Conservation (phyloP, 2,888 invertebrate genomes). For the Coleophora deauratella region DNA sequence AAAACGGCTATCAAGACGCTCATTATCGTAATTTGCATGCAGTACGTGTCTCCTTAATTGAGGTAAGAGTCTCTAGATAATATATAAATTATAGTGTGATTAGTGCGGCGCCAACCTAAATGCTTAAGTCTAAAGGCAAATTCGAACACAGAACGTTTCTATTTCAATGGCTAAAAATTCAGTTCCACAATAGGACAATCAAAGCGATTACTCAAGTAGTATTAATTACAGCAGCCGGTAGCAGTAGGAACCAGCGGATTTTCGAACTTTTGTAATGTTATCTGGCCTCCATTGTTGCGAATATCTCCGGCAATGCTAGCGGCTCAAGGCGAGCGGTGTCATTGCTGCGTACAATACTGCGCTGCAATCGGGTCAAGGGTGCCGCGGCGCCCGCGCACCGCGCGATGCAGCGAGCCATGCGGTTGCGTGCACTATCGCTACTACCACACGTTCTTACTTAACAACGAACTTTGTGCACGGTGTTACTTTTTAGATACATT, state of each 20-base stretch:
- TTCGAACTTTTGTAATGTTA: slow-evolving; percentile 72
- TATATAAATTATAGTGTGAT: slow-evolving; percentile 15
- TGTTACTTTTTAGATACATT: too few relatives aligned
- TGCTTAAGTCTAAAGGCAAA: too few relatives aligned
- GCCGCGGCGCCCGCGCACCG: slow-evolving; percentile 34
- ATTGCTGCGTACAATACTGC: slow-evolving; percentile 69
- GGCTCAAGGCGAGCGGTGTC: slow-evolving; percentile 72
- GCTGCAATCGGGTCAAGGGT: slow-evolving; percentile 42
- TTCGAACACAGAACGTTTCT: background rate
- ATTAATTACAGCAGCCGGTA: slow-evolving; percentile 51
- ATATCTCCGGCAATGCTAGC: slow-evolving; percentile 72
- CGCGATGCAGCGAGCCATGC: slow-evolving; percentile 13
- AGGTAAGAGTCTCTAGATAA: slow-evolving; percentile 29
- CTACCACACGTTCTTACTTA: slow-evolving; percentile 1
- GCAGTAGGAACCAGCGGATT: slow-evolving; percentile 57
- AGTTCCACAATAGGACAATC: slow-evolving; percentile 29
- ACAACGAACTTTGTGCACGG: too few relatives aligned
- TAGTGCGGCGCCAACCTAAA: slow-evolving; percentile 15
- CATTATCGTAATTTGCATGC: slow-evolving; percentile 47
- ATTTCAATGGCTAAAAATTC: slow-evolving; percentile 10
- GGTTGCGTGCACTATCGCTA: slow-evolving; percentile 11
- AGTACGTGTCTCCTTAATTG: slow-evolving; percentile 31
- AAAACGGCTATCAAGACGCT: slow-evolving; percentile 50
- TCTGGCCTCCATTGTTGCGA: slow-evolving; percentile 74
- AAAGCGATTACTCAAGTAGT: slow-evolving; percentile 47